Evolutionary conservation across 2,113 vertebrate genomes (phyloP).

Genomic region (Rhinoptilus africanus): DNA sequence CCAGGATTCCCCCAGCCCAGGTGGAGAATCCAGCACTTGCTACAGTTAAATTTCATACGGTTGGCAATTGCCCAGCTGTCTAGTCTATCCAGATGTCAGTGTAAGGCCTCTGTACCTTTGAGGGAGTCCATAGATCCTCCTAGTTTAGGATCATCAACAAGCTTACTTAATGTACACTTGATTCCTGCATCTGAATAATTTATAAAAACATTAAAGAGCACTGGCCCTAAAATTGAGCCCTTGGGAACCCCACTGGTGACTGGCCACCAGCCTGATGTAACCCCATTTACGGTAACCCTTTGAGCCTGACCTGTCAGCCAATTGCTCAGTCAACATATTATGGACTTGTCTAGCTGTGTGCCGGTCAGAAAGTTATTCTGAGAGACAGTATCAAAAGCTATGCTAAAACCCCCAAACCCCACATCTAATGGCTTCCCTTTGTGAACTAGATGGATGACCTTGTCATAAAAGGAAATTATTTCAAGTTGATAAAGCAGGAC

Average conservation of each 20-base stretch:
- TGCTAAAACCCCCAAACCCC: not conserved
- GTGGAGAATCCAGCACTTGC: not conserved
- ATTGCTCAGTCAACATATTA: accelerated
- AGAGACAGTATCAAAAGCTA: not conserved
- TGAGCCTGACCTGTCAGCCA: not conserved
- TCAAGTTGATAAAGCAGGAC: not conserved
- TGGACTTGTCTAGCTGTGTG: not conserved
- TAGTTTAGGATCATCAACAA: not conserved
- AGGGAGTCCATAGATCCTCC: not conserved
- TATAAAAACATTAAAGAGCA: not conserved
- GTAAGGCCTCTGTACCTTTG: not conserved
- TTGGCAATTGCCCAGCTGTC: not conserved
- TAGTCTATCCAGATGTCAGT: not conserved
- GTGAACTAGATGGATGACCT: not conserved
- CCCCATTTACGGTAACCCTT: not conserved
- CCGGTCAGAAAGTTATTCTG: not conserved
- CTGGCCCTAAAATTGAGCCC: not conserved
- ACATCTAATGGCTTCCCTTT: not conserved
- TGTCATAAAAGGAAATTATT: not conserved
- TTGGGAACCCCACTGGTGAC: not conserved
- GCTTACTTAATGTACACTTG: not conserved
- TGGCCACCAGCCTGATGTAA: not conserved
- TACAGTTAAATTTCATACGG: not conserved
- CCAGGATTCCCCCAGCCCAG: not conserved
- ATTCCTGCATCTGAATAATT: not conserved